Conservation (phyloP, 2,888 invertebrate species). For the Ariolimax columbianus region DNA sequence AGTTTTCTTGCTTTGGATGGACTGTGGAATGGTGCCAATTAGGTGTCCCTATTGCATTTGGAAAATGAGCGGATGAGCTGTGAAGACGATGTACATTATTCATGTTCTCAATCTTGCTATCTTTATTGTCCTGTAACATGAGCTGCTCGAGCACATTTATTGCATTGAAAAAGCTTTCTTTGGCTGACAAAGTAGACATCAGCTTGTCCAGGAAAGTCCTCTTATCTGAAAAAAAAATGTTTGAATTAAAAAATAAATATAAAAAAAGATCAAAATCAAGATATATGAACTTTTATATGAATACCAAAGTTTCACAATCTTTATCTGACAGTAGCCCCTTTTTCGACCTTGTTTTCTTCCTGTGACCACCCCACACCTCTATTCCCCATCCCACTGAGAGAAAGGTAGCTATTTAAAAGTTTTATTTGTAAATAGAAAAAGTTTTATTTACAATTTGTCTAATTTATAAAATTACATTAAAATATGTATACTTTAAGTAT, state of each 20-base stretch:
- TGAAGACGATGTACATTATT: neutral
- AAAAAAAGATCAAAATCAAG: too few relatives aligned
- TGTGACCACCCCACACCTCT: too few relatives aligned
- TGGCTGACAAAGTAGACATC: constrained; percentile 22
- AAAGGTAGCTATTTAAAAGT: too few relatives aligned
- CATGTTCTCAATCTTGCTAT: neutral
- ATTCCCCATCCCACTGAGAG: too few relatives aligned
- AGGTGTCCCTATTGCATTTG: neutral
- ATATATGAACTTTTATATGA: too few relatives aligned
- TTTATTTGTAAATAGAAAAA: too few relatives aligned
- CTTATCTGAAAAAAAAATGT: constrained; percentile 43
- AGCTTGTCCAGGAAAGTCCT: constrained; percentile 39
- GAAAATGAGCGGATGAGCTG: neutral
- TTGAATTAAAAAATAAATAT: neutral
- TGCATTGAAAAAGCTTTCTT: constrained; percentile 14
- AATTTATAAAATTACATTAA: too few relatives aligned
- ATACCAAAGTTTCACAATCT: too few relatives aligned
- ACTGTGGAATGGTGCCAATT: neutral
- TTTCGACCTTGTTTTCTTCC: too few relatives aligned
- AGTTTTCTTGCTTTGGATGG: neutral
- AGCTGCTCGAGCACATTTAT: constrained; percentile 7
- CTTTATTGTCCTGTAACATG: neutral
- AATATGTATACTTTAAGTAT: too few relatives aligned
- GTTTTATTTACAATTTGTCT: too few relatives aligned
- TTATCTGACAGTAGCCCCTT: too few relatives aligned